A percentile compares a stretch with the other conserved stretches of the same genome.
These are phyloP conservation scores for Catostylus mosaicus DNA, from an alignment of 30 jellyfish, hydroid and myxozoan species.

Conservation along the genomic window DNA sequence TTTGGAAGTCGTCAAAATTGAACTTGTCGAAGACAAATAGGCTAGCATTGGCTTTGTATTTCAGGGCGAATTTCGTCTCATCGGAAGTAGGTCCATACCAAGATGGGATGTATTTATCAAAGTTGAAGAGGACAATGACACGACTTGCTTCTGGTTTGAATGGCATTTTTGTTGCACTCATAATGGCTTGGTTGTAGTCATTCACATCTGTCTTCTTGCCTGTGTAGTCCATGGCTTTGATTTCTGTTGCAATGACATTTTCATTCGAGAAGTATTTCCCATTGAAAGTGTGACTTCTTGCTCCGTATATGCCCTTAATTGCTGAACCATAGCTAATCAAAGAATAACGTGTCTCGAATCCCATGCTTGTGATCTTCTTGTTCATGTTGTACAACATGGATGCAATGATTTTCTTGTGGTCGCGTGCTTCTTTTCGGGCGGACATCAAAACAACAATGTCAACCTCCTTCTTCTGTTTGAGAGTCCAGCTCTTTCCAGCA, in stretches of 20 bases:
- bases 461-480: conserved; percentile 60
- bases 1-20: conserved; percentile 55
- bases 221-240: conserved; percentile 82
- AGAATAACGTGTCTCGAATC: conserved; percentile 88
- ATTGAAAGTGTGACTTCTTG: conserved; percentile 75
- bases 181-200: conserved; percentile 87
- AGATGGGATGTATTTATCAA: conserved; percentile 60
- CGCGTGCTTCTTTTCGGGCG: conserved; percentile 52
- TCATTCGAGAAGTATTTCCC: conserved; percentile 74
- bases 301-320: conserved; percentile 69
- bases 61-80: conserved; percentile 76
- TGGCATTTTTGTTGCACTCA: conserved; percentile 59
- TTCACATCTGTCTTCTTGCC: conserved; percentile 72
- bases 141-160: conserved; percentile 93
- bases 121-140: conserved; percentile 74
- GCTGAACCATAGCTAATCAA: conserved; percentile 92
- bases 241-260: conserved; percentile 57
- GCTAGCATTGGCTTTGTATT: conserved; percentile 90
- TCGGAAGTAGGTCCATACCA: conserved; percentile 78
- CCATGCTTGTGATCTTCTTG: conserved; percentile 51
- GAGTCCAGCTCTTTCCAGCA: conserved; percentile 60
- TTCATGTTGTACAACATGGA: conserved; percentile 51
- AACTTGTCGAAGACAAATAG: conserved; percentile 86
- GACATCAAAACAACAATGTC: conserved; percentile 93
- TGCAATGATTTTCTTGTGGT: conserved; percentile 45